phyloP scores from a whole-genome alignment of 2,797 vertebrate genomes.

The Acanthurus leucopareius region DNA sequence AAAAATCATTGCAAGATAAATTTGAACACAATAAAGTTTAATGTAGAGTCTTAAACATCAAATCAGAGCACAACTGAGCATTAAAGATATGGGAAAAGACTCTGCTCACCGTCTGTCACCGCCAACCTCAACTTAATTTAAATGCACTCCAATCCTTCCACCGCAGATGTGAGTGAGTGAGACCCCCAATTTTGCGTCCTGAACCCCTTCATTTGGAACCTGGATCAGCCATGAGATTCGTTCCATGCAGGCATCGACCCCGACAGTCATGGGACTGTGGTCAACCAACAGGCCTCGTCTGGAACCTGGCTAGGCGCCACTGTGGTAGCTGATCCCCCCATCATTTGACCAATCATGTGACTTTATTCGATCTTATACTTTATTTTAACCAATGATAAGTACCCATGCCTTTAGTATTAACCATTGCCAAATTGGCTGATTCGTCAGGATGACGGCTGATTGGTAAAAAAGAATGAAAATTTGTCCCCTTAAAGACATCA shows the following conservation, averaged over 20 bases:
- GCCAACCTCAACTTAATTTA: slow-evolving; percentile 71
- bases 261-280: slow-evolving; percentile 84
- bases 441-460: slow-evolving; percentile 35
- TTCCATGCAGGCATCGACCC: slow-evolving; percentile 74
- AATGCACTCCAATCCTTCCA: slow-evolving; percentile 71
- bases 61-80: slow-evolving; percentile 38
- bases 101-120: slow-evolving; percentile 55
- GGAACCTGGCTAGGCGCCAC: slow-evolving; percentile 79
- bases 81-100: slow-evolving; percentile 57
- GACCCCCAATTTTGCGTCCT: slow-evolving; percentile 81
- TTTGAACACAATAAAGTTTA: slow-evolving; percentile 9
- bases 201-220: slow-evolving; percentile 82
- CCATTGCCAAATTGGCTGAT: slow-evolving; percentile 20
- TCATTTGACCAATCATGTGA: slow-evolving; percentile 75
- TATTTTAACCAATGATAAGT: slow-evolving; percentile 32
- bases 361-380: slow-evolving; percentile 21
- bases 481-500: slow-evolving; percentile 53
- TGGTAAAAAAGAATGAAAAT: slow-evolving; percentile 39
- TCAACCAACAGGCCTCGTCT: slow-evolving; percentile 79
- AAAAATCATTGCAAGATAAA: neutral
- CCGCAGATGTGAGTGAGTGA: slow-evolving; percentile 64
- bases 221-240: slow-evolving; percentile 65
- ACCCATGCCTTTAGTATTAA: neutral
- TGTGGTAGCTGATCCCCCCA: slow-evolving; percentile 66
- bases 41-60: slow-evolving; percentile 29